Percentiles rank a stretch among this genome's conserved stretches.
Conservation (phyloP, 2,888 invertebrate species). For the Exephanes ischioxanthus region DNA sequence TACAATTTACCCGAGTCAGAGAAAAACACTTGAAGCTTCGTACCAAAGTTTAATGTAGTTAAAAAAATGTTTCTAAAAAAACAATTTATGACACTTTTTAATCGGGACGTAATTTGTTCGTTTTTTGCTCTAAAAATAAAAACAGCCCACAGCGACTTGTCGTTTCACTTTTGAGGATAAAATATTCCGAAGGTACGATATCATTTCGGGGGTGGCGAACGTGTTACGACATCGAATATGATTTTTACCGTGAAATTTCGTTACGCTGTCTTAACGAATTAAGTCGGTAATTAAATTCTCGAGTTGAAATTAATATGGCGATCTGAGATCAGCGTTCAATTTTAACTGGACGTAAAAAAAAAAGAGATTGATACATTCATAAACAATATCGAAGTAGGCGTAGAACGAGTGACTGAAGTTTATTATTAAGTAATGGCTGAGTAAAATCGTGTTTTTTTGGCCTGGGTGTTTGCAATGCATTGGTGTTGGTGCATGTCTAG, state of each 20-base stretch:
- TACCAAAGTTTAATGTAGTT: too few relatives aligned
- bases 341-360: not conserved
- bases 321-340: constrained; percentile 8
- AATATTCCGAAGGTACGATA: not conserved
- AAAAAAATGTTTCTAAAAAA: too few relatives aligned
- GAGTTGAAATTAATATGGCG: constrained; percentile 6
- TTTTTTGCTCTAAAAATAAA: not conserved
- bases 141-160: not conserved
- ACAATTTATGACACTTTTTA: too few relatives aligned
- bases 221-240: constrained; percentile 23
- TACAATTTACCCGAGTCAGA: too few relatives aligned
- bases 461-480: constrained; percentile 85
- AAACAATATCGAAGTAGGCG: constrained; percentile 55
- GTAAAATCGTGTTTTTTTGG: constrained; percentile 82
- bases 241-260: constrained; percentile 8
- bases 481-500: constrained; percentile 85
- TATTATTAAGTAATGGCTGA: constrained; percentile 79
- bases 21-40: too few relatives aligned
- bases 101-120: not conserved
- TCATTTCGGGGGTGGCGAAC: constrained; percentile 15
- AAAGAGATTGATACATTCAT: not conserved
- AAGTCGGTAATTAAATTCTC: not conserved
- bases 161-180: not conserved
- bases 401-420: constrained; percentile 62
- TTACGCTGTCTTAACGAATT: not conserved